Base-by-base conservation (phyloP, 2,888 invertebrate species). In the Cactoblastis cactorum region DNA sequence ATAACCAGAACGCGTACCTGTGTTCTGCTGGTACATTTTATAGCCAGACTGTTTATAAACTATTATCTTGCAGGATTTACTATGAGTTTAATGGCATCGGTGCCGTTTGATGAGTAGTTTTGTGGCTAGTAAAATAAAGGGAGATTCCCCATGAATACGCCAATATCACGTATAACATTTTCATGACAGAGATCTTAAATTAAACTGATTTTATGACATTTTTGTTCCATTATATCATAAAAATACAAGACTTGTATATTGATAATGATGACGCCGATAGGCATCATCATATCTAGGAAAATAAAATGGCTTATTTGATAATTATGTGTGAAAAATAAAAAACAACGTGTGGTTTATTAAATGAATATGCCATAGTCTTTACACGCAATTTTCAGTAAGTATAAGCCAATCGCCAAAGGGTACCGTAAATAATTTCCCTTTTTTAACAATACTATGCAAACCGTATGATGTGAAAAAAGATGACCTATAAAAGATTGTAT, bases 41-140 rank as follows among this genome's bases (percentile, higher is more conserved):
- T 37, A 17, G 15, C 11, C 11, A 28, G 15, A 4, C 28, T 43
- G 43, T 43, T 43, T 43, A 43, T 43, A 43, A 43, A 43, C 43
- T 43, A 43, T 43, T 43, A 43, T 43, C 28, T 15, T 28, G 28
- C 43, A 43, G 15, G 28, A 28, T 43, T 37, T 15, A 28, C 43
- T 43, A 8, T 43, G 17, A 43, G 15, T 43, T 43, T 43, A 43
- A 32, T 14, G 28, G 28, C 17, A 43, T 43, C 43, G 43, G 28
- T 43, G 3, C 43, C 24, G 11, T 43, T 43, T 43, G 41, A 43
- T 43, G 43, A 32, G 43, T 28, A 24, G 43, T 43, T 43, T 43
- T 43, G 28, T 43, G 43, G 24, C 28, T 22, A 28, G 28, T 43
- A 32, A 43, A 43, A 4, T 28, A 15, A 8, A 28, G 43, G 43